Evolutionary conservation across 2,113 vertebrate genomes (phyloP), one percentile per base, ranked within the genome.

Genomic region (Pangasianodon hypophthalmus): DNA sequence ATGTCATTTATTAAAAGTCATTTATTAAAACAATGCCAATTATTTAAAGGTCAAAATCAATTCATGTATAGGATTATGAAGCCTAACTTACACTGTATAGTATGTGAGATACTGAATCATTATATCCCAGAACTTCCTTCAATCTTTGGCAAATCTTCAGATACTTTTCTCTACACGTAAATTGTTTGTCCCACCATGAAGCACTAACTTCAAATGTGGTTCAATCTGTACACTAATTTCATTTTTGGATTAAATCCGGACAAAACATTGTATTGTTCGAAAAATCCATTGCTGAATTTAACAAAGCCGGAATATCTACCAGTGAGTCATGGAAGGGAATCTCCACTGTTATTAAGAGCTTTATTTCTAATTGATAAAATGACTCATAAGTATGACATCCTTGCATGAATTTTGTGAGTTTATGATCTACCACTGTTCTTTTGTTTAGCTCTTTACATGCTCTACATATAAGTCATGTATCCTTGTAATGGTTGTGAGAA

Each of bases 341-440:
- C 32, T 37, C n/a, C 80, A 32, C 52, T 41, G 52, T 83, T 83
- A 83, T 83, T 83, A 83, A 41, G 52, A 83, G 80, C 80, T 56
- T 83, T 83, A 58, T 41, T 83, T 56, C n/a, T 83, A 83, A 83
- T 83, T 83, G 80, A 83, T 83, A 21, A 37, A 56, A 83, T 5
- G 80, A 83, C n/a, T 50, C 46, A 79, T 29, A 29, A 29, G 10
- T 79, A 48, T 37, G 44, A 79, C 24, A 4, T 82, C 29, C 29
- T 32, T 32, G 7, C 16, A 54, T 32, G 8, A 10, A 81, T 9
- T 81, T 81, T 50, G 8, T 50, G 77, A 54, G 29, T n/a, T 6
- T 14, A n/a, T 81, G 48, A 52, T n/a, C 26, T 81, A 52, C 11
- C 26, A 18, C 26, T 81, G 50, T 48, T 11, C 46, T 52, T n/a